Conservation (phyloP, 2,113 vertebrate species). For the Hemicordylus capensis region DNA sequence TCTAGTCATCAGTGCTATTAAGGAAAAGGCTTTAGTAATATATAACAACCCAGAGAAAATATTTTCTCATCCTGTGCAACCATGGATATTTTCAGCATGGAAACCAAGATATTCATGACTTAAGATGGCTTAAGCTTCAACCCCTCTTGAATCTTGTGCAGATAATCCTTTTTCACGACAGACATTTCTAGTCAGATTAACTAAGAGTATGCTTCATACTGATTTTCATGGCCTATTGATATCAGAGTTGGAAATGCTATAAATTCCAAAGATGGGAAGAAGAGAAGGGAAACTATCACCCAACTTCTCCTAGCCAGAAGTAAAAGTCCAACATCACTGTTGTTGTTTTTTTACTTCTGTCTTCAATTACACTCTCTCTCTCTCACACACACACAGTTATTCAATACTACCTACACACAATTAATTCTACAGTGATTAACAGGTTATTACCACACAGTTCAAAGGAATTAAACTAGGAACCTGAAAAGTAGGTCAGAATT, state of each 20-base stretch:
- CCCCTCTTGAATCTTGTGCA: too few species aligned
- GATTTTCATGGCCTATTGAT: background rate
- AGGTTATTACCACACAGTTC: background rate
- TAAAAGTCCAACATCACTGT: background rate
- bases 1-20: background rate
- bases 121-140: too few species aligned
- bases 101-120: too few species aligned
- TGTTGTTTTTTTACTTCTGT: too few species aligned
- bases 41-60: background rate
- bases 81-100: background rate
- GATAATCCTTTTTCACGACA: background rate
- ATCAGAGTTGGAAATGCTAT: background rate
- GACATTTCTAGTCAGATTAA: background rate
- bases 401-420: background rate
- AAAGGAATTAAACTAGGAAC: background rate
- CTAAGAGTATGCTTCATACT: too few species aligned
- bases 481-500: background rate
- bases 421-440: slow-evolving; percentile 1
- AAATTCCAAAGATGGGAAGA: background rate
- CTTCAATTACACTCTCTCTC: too few species aligned
- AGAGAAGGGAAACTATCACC: background rate
- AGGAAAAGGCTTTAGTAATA: background rate
- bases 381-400: background rate
- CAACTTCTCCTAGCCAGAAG: background rate
- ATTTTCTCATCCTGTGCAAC: background rate